These are phyloP conservation scores for Xestia c-nigrum DNA, from an alignment of 2,888 invertebrate genomes.

Conservation along the genomic window DNA sequence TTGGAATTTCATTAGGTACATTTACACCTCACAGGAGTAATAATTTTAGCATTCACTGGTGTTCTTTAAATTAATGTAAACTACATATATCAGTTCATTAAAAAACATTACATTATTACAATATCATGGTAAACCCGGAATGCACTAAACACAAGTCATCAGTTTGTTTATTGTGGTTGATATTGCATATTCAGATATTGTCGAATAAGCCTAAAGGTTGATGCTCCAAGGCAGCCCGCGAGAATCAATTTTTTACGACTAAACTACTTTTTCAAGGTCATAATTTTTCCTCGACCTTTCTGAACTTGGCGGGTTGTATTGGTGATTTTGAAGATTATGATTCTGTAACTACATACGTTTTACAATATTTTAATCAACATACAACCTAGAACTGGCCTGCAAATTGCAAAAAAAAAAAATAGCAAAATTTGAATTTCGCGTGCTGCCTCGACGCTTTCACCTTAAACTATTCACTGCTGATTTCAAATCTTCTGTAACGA, in stretches of 20 bases:
- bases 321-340: too few relatives aligned
- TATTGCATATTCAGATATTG: background rate
- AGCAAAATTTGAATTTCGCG: too few relatives aligned
- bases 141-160: background rate
- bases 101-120: background rate
- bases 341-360: too few relatives aligned
- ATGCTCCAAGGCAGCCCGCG: too few relatives aligned
- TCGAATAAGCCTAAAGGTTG: background rate
- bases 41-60: conserved; percentile 9
- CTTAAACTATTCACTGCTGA: conserved; percentile 3
- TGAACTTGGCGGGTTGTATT: too few relatives aligned
- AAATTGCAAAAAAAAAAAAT: too few relatives aligned
- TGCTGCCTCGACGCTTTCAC: too few relatives aligned
- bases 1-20: conserved; percentile 4
- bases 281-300: too few relatives aligned
- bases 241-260: too few relatives aligned
- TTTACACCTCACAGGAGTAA: conserved; percentile 4
- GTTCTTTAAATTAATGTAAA: background rate
- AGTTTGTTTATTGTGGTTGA: background rate
- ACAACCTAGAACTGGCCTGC: too few relatives aligned
- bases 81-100: background rate
- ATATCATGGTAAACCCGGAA: background rate
- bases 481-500: conserved; percentile 22
- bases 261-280: too few relatives aligned
- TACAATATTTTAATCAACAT: too few relatives aligned